Evolutionary conservation across 1,140 invertebrate species (phyloP).

Genomic region (Neodiprion lecontei): DNA sequence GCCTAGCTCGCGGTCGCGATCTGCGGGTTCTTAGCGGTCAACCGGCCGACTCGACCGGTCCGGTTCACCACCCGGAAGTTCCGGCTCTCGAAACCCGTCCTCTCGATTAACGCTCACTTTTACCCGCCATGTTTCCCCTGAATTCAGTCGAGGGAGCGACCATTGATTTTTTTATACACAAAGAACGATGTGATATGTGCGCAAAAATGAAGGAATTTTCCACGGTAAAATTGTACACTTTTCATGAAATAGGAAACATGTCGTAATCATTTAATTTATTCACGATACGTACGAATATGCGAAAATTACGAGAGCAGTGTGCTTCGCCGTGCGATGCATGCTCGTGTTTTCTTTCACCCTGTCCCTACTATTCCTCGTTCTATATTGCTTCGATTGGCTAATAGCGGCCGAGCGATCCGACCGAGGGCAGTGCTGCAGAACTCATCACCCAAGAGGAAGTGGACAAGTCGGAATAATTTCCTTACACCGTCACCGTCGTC

Average conservation of each 20-base stretch:
- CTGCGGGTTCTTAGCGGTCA: slow-evolving; percentile 2
- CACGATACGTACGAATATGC: too few species aligned
- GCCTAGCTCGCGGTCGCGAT: background rate
- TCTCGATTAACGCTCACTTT: too few species aligned
- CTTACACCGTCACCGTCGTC: slow-evolving; percentile 48
- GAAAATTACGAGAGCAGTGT: too few species aligned
- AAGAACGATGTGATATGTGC: too few species aligned
- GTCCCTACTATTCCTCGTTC: background rate
- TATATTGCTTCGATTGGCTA: background rate
- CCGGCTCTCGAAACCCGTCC: background rate
- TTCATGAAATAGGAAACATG: too few species aligned
- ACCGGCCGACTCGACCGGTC: background rate
- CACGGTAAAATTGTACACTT: too few species aligned
- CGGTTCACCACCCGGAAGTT: background rate
- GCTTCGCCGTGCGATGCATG: too few species aligned
- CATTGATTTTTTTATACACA: too few species aligned
- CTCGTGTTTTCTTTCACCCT: background rate
- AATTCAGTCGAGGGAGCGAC: too few species aligned
- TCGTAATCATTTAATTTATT: too few species aligned
- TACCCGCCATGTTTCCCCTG: background rate
- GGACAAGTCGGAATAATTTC: slow-evolving; percentile 63
- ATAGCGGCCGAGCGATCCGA: slow-evolving; percentile 3
- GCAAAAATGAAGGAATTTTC: too few species aligned
- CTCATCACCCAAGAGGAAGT: slow-evolving; percentile 61
- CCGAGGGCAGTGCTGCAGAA: slow-evolving; percentile 37